Conservation (phyloP, 2,797 vertebrate genomes). For the Parauchenoglanis ngamensis region DNA sequence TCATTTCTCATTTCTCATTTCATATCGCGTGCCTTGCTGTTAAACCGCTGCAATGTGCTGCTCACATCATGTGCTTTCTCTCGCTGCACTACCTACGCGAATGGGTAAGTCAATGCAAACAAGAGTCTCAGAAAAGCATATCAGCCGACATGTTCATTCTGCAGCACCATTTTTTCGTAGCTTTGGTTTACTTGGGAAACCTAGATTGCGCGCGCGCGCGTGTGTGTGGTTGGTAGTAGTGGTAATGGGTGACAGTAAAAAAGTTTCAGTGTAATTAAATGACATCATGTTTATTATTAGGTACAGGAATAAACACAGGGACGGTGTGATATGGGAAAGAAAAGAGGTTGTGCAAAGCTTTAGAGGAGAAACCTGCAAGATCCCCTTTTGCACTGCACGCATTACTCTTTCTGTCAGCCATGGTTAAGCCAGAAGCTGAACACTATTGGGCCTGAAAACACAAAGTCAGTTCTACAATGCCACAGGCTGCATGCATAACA, state of each 20-base stretch:
- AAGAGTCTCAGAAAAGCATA: constrained; percentile 3
- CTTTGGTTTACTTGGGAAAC: not conserved
- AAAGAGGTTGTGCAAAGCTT: not conserved
- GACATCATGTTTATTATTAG: not conserved
- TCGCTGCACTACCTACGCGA: not conserved
- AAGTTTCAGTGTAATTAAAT: constrained; percentile 13
- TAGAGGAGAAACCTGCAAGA: not conserved
- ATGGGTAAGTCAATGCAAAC: constrained; percentile 3
- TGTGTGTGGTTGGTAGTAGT: not conserved
- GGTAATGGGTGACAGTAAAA: not conserved
- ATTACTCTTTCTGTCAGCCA: constrained; percentile 23
- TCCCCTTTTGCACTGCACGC: constrained; percentile 18
- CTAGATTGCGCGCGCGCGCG: too few species aligned
- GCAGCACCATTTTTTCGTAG: not conserved
- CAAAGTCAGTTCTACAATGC: constrained; percentile 4
- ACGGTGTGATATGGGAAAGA: not conserved
- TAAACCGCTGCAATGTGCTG: not conserved
- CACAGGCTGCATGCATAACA: constrained; percentile 21
- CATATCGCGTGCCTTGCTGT: not conserved
- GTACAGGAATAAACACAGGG: too few species aligned
- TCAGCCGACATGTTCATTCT: not conserved
- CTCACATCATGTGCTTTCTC: not conserved
- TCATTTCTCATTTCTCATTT: not conserved
- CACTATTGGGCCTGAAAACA: constrained; percentile 3
- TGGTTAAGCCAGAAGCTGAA: constrained; percentile 31